A percentile compares a stretch with the other conserved stretches of the same genome.
These are phyloP conservation scores for Palaemon carinicauda DNA, from an alignment of 1,140 invertebrate genomes.

Conservation along the genomic window DNA sequence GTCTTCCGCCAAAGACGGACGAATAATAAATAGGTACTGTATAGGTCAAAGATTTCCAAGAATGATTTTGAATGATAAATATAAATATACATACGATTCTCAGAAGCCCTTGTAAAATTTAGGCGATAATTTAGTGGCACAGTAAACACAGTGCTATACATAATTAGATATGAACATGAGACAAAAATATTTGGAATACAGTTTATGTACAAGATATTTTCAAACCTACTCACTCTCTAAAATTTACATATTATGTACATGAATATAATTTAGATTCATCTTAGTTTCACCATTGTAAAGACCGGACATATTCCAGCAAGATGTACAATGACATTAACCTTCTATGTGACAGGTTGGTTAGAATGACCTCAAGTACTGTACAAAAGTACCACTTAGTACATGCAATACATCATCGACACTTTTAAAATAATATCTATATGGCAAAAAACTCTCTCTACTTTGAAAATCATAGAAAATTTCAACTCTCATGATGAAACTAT, in stretches of 20 bases:
- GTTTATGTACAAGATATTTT: slow-evolving; percentile 27
- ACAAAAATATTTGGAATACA: slow-evolving; percentile 32
- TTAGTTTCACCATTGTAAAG: background rate
- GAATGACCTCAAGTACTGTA: too few species aligned
- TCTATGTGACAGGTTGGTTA: too few species aligned
- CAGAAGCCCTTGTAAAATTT: background rate
- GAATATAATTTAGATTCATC: slow-evolving; percentile 7
- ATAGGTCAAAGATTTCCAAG: background rate
- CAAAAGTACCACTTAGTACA: too few species aligned
- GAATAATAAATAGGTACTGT: background rate
- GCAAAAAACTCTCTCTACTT: too few species aligned
- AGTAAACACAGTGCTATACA: slow-evolving; percentile 34
- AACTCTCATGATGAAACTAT: too few species aligned
- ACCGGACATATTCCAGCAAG: background rate
- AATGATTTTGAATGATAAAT: background rate
- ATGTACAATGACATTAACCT: too few species aligned
- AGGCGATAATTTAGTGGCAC: slow-evolving; percentile 15
- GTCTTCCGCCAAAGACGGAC: background rate
- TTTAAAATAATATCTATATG: too few species aligned
- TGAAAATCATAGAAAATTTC: too few species aligned
- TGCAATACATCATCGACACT: too few species aligned
- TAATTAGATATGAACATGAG: slow-evolving; percentile 24
- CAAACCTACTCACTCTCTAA: slow-evolving; percentile 32
- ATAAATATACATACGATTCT: slow-evolving; percentile 20
- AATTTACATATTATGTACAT: slow-evolving; percentile 36